These are phyloP conservation scores for Eueremaeus valkanovi DNA, from an alignment of 2,888 invertebrate species.

Conservation along the genomic window DNA sequence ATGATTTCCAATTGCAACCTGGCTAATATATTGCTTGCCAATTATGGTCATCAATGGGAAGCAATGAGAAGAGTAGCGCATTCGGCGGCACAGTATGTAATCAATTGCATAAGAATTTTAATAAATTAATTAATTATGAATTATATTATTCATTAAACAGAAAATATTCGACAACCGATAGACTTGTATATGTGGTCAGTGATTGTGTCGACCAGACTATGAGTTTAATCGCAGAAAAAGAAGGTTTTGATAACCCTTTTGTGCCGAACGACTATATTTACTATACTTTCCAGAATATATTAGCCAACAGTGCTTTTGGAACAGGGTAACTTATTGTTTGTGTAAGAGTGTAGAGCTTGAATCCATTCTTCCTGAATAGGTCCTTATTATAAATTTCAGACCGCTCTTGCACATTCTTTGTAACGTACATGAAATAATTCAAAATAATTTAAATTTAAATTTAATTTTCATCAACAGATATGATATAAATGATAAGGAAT, in stretches of 20 bases:
- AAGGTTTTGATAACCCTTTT: background rate
- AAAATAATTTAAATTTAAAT: background rate
- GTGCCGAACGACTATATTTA: background rate
- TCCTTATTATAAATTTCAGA: background rate
- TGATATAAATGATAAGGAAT: background rate
- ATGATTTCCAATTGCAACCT: too few relatives aligned
- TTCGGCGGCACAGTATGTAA: too few relatives aligned
- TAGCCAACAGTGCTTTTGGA: background rate
- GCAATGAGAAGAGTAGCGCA: too few relatives aligned
- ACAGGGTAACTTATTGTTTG: background rate
- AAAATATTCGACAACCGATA: background rate
- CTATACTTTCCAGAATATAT: background rate
- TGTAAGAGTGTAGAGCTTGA: background rate
- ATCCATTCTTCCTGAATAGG: background rate
- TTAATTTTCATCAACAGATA: too few relatives aligned
- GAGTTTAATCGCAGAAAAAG: background rate
- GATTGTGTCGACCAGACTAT: too few relatives aligned
- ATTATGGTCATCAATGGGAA: too few relatives aligned
- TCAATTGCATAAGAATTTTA: too few relatives aligned
- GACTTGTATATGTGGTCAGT: background rate
- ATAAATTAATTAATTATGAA: background rate
- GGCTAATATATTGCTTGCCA: too few relatives aligned
- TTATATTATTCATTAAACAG: background rate
- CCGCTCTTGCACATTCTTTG: background rate
- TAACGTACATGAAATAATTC: background rate